phyloP scores from a whole-genome alignment of 2,113 vertebrate genomes.

The Rana temporaria region DNA sequence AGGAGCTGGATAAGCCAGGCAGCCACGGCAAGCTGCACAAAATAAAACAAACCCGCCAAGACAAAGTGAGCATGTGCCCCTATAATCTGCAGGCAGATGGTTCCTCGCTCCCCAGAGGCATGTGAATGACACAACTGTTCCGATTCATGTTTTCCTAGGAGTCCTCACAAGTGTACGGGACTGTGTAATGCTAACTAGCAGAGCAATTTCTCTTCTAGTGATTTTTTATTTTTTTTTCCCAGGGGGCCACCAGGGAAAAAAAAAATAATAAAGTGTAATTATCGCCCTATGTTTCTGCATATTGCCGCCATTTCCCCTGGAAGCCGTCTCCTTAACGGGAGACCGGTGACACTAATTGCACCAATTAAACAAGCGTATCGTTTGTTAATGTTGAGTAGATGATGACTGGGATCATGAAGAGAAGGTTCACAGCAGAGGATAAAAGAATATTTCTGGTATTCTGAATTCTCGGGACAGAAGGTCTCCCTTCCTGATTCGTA shows the following conservation, averaged over 20 bases:
- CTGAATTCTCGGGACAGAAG: background rate
- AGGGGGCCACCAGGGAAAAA: conserved; percentile 4
- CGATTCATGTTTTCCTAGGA: background rate
- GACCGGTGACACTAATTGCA: conserved; percentile 31
- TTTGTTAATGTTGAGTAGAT: background rate
- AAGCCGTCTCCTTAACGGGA: background rate
- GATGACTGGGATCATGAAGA: background rate
- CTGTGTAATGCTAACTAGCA: conserved; percentile 23
- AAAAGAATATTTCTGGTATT: conserved; percentile 17
- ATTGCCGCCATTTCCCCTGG: background rate
- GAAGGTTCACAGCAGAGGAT: background rate
- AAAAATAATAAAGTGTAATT: background rate
- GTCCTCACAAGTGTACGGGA: background rate
- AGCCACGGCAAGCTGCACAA: conserved; percentile 1
- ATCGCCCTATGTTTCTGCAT: conserved; percentile 8
- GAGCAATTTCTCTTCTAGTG: conserved; percentile 12
- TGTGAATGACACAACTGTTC: conserved; percentile 19
- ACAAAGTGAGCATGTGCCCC: conserved; percentile 2
- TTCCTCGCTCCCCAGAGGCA: background rate
- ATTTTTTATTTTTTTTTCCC: conserved; percentile 5
- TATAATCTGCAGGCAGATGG: conserved; percentile 44
- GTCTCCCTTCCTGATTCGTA: background rate
- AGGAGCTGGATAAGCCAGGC: conserved; percentile 24
- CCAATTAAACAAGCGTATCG: background rate
- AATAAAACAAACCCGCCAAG: background rate